phyloP scores from a whole-genome alignment of 2,113 vertebrate species.

The Crotalus horridus region DNA sequence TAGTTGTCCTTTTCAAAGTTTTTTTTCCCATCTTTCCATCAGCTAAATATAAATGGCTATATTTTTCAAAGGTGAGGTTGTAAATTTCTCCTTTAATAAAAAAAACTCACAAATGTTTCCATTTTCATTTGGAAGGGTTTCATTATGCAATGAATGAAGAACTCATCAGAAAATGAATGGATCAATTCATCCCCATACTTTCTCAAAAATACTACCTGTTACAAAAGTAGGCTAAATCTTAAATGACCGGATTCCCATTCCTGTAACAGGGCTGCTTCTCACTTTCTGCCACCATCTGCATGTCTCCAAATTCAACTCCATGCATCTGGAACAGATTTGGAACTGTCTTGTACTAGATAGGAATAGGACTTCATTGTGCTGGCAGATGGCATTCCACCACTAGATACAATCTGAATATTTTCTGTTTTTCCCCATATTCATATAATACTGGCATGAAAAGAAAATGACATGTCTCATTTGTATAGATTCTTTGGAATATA shows the following conservation, averaged over 20 bases:
- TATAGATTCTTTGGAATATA: neutral
- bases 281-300: neutral
- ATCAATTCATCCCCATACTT: too few relatives aligned
- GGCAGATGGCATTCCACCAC: neutral
- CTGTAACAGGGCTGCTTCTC: neutral
- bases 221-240: neutral
- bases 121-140: slow-evolving; percentile 13
- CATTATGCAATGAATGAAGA: slow-evolving; percentile 33
- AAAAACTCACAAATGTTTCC: slow-evolving; percentile 14
- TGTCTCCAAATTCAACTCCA: neutral
- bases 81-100: slow-evolving; percentile 55
- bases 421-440: neutral
- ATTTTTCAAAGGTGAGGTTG: slow-evolving; percentile 40
- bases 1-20: slow-evolving; percentile 39
- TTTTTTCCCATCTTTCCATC: too few relatives aligned
- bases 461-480: neutral
- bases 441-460: neutral
- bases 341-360: neutral
- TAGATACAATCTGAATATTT: neutral
- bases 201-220: neutral
- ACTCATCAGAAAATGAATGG: neutral
- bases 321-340: neutral
- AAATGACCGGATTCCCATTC: neutral
- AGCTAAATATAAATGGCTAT: slow-evolving; percentile 45
- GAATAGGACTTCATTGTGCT: neutral